Evolutionary conservation across 2,113 vertebrate genomes (phyloP), one percentile per base, ranked within the genome.

Genomic region (Sceloporus tristichus): DNA sequence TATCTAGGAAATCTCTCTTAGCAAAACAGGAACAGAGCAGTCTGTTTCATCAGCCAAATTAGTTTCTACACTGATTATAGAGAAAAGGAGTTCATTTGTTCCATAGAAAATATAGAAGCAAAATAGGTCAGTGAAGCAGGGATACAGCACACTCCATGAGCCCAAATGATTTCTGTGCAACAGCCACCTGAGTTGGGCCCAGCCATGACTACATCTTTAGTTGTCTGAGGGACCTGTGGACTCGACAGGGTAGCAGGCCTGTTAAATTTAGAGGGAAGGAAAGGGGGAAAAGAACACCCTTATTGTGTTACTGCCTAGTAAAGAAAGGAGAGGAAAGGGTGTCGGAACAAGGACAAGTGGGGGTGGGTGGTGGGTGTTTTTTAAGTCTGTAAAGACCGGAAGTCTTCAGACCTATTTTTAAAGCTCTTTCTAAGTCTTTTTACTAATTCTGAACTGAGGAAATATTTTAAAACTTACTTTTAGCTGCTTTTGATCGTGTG

Each of bases 401-500:
- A 84, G 2, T 54, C 29, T 16, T 34, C 38, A 48, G 11, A 48
- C 68, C 83, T 23, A 25, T 2, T 80, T 38, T 85, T 81, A 29
- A 87, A 19, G 2, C 59, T 54, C 29, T 82, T 88, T 77, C 80
- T 68, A 0, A 42, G 76, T 71, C 80, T 5, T 42, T 83, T 19
- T 56, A 13, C 23, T 62, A 29, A 87, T 0, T 62, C 27, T 0
- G 9, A 65, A 9, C 29, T 83, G 29, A 84, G 16, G 0, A 27
- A 91, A 59, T 34, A 90, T 75, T 85, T 54, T 0, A 0, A 71
- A 14, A 89, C 98, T 96, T 94, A 99, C 99, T 98, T 94, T 99
- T 99, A 93, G 98, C 98, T 0, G 98, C 94, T 93, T 99, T 99
- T 23, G 98, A 98, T 80, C 99, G 98, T 5, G 99, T 99, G 27